Conservation (phyloP, 1,140 invertebrate genomes). For the Diorhabda carinulata region DNA sequence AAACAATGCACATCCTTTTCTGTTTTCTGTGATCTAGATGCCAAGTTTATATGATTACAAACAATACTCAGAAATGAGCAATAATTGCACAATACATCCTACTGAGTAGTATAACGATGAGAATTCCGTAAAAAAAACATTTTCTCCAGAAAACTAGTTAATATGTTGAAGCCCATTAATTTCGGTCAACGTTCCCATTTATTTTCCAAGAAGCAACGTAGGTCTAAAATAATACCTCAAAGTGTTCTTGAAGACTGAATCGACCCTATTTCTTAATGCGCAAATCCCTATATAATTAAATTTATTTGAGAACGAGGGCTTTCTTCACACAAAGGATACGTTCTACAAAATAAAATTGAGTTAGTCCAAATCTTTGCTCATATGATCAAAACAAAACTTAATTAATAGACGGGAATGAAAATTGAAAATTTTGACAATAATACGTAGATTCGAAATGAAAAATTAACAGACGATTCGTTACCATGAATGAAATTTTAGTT, state of each 20-base stretch:
- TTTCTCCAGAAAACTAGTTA: neutral
- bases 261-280: neutral
- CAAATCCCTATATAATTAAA: conserved; percentile 3
- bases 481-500: too few species aligned
- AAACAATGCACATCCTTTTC: too few species aligned
- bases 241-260: neutral
- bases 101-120: too few species aligned
- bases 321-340: too few species aligned
- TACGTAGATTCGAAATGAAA: too few species aligned
- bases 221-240: neutral
- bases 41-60: too few species aligned
- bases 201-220: neutral
- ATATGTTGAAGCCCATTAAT: neutral
- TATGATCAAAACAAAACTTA: neutral
- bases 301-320: neutral
- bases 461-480: too few species aligned
- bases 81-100: too few species aligned
- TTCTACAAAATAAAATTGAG: neutral
- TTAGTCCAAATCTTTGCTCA: neutral
- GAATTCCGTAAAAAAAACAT: too few species aligned
- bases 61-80: too few species aligned
- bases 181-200: neutral
- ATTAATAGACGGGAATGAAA: neutral
- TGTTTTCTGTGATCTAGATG: too few species aligned
- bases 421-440: neutral